These are phyloP conservation scores for Papilio helenus DNA, from an alignment of 1,140 invertebrate genomes.

Conservation along the genomic window DNA sequence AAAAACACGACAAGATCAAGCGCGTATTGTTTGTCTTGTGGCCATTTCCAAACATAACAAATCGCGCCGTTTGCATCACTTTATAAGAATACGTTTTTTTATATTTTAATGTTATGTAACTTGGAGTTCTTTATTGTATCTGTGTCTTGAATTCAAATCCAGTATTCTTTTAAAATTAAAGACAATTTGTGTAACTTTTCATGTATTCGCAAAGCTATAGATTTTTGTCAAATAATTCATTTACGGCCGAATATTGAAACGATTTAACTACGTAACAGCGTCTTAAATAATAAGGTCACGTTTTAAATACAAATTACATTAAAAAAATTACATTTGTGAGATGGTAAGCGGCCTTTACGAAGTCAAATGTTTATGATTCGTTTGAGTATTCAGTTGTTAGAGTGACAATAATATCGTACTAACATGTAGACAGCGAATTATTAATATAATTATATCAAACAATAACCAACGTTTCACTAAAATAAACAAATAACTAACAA, in stretches of 20 bases:
- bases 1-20: constrained; percentile 71
- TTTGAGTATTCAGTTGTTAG: background rate
- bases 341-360: no score
- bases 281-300: no score
- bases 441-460: background rate
- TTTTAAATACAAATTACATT: no score
- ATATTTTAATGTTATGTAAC: background rate
- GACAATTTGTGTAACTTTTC: background rate
- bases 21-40: constrained; percentile 66
- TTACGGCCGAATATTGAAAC: background rate
- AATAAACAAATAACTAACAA: background rate
- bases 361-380: no score
- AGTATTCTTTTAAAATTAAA: no score
- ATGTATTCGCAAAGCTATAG: background rate
- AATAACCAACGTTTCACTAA: background rate
- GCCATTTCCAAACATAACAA: constrained; percentile 71
- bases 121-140: background rate
- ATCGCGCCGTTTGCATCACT: constrained; percentile 43
- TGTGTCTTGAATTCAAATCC: background rate
- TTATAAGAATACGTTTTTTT: constrained; percentile 38
- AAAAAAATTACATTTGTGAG: no score
- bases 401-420: background rate
- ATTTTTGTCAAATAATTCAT: background rate
- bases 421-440: background rate
- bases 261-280: no score